Conservation (phyloP, 2,888 invertebrate genomes). For the Erebia ligea region DNA sequence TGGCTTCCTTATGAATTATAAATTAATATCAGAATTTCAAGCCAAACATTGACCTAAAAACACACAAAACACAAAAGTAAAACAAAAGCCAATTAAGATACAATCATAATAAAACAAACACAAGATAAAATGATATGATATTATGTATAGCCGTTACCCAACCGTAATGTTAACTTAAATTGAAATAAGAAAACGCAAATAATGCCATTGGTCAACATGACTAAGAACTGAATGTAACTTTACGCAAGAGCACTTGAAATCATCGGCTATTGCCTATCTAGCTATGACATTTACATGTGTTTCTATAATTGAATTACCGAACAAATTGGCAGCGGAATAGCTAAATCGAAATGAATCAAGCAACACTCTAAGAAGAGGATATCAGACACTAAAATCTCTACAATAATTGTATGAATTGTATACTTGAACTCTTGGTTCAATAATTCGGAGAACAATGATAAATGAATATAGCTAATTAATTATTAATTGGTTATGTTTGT, state of each 20-base stretch:
- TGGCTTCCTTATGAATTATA: background rate
- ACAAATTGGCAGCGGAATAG: slow-evolving; percentile 59
- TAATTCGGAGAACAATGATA: too few species aligned
- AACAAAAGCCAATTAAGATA: slow-evolving; percentile 37
- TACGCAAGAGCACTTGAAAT: slow-evolving; percentile 51
- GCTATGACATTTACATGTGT: slow-evolving; percentile 74
- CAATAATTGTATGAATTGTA: too few species aligned
- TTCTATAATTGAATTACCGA: slow-evolving; percentile 71
- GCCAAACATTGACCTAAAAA: background rate
- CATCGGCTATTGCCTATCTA: slow-evolving; percentile 39
- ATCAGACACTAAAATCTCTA: background rate
- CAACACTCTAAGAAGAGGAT: background rate
- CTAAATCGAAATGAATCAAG: slow-evolving; percentile 29
- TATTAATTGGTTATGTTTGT: too few species aligned
- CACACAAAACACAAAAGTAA: slow-evolving; percentile 18
- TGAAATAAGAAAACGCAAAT: slow-evolving; percentile 48
- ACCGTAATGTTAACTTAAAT: slow-evolving; percentile 35
- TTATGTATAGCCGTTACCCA: slow-evolving; percentile 24
- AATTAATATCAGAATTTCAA: background rate
- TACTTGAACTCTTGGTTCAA: too few species aligned
- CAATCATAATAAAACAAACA: slow-evolving; percentile 15
- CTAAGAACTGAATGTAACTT: slow-evolving; percentile 47
- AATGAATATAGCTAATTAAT: too few species aligned
- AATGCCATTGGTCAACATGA: slow-evolving; percentile 52
- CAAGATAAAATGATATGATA: slow-evolving; percentile 4